Percentiles rank a stretch among this genome's conserved stretches.
These are phyloP conservation scores for Xestobium rufovillosum DNA, from an alignment of 2,888 invertebrate species.

Conservation along the genomic window DNA sequence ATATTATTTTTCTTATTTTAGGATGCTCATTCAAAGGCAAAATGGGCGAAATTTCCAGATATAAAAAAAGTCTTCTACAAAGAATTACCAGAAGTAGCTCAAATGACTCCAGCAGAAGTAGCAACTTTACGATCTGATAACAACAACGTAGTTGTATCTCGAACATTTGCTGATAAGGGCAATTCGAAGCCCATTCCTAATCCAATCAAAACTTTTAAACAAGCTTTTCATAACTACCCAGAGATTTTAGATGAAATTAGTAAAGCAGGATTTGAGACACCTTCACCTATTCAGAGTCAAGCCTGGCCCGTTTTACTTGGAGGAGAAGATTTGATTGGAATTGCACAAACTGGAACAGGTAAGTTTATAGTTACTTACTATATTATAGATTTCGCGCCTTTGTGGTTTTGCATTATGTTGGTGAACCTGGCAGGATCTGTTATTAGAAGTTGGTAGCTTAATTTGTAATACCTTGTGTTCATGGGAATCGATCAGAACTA, in stretches of 20 bases:
- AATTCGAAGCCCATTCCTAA: constrained; percentile 55
- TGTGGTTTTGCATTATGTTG: too few species aligned
- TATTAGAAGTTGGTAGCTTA: background rate
- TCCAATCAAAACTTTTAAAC: constrained; percentile 72
- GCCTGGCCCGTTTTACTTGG: constrained; percentile 90
- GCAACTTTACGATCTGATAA: constrained; percentile 55
- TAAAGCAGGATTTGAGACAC: constrained; percentile 71
- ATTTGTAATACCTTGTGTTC: too few species aligned
- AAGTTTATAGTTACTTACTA: constrained; percentile 20
- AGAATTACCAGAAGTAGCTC: constrained; percentile 64
- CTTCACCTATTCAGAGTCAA: constrained; percentile 89
- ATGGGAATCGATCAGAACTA: too few species aligned
- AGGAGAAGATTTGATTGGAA: constrained; percentile 92
- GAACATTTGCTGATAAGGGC: constrained; percentile 49
- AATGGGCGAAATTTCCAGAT: constrained; percentile 58
- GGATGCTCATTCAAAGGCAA: constrained; percentile 49
- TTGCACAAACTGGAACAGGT: constrained; percentile 88
- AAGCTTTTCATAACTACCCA: constrained; percentile 74
- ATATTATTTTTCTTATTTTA: too few species aligned
- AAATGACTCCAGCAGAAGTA: constrained; percentile 58
- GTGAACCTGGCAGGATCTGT: background rate
- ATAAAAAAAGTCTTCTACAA: constrained; percentile 76
- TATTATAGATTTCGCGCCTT: too few species aligned
- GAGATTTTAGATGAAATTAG: constrained; percentile 74
- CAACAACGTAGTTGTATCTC: constrained; percentile 67